Evolutionary conservation across 2,113 vertebrate genomes (phyloP).

Genomic region (Tretioscincus oriximinensis): DNA sequence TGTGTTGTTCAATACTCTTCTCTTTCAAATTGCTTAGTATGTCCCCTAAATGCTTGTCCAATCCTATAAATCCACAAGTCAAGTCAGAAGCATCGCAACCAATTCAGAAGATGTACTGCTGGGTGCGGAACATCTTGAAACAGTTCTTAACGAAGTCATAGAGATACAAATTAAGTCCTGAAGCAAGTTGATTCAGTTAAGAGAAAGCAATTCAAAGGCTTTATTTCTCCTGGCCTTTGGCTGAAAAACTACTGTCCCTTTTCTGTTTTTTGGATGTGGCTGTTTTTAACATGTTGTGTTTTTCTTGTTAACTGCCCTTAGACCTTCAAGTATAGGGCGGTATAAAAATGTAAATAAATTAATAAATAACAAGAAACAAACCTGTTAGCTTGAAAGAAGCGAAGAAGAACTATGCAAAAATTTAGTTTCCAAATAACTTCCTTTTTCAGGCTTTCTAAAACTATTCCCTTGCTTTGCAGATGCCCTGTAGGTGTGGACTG

Average conservation of each 20-base stretch:
- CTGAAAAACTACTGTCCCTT: too few relatives aligned
- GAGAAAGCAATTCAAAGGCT: too few relatives aligned
- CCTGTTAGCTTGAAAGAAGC: too few relatives aligned
- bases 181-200: too few relatives aligned
- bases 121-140: neutral
- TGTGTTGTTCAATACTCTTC: neutral
- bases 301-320: too few relatives aligned
- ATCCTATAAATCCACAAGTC: neutral
- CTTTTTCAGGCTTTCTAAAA: neutral
- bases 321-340: too few relatives aligned
- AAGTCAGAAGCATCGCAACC: neutral
- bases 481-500: slow-evolving; percentile 80
- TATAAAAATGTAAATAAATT: too few relatives aligned
- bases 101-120: neutral
- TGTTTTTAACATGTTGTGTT: too few relatives aligned
- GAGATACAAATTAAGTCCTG: too few relatives aligned
- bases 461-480: slow-evolving; percentile 62
- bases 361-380: too few relatives aligned
- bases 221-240: too few relatives aligned
- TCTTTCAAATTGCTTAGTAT: neutral
- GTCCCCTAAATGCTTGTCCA: neutral
- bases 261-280: too few relatives aligned
- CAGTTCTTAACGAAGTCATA: neutral
- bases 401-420: neutral
- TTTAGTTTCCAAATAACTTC: neutral